Percentiles rank a stretch among this genome's conserved stretches.
These are phyloP conservation scores for Camponotus fellah DNA, from an alignment of 2,888 invertebrate genomes.

Conservation along the genomic window DNA sequence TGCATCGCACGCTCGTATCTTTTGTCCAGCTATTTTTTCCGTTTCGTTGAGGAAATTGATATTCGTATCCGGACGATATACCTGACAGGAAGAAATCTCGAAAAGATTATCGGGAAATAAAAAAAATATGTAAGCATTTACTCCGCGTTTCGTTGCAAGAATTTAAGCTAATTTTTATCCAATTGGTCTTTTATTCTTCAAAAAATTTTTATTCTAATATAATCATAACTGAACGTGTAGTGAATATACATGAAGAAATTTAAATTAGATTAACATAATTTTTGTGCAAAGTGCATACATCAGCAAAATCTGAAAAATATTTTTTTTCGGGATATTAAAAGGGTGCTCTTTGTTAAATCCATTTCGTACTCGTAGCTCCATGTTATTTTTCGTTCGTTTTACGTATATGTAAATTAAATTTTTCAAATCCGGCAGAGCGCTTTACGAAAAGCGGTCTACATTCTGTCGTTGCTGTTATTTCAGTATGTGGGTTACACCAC, in stretches of 20 bases:
- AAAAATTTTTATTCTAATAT: neutral
- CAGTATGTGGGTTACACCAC: slow-evolving; percentile 36
- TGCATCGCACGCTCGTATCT: neutral
- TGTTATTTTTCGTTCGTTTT: neutral
- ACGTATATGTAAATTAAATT: slow-evolving; percentile 29
- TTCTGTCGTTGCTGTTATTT: slow-evolving; percentile 20
- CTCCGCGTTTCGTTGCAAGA: too few relatives aligned
- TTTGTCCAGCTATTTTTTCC: slow-evolving; percentile 4
- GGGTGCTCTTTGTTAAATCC: neutral
- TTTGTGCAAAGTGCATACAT: neutral
- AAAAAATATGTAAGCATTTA: neutral
- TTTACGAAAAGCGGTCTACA: slow-evolving; percentile 18
- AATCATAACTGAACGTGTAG: neutral
- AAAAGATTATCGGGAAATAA: neutral
- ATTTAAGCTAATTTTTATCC: neutral
- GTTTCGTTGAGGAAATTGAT: neutral
- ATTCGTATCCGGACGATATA: neutral
- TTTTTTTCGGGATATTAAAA: neutral
- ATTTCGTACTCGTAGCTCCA: neutral
- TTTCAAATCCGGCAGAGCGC: slow-evolving; percentile 10
- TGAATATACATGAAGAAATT: neutral
- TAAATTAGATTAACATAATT: neutral
- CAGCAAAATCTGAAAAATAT: neutral
- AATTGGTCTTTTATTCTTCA: neutral
- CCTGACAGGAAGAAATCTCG: neutral